A percentile compares a stretch with the other conserved stretches of the same genome.
phyloP scores from a whole-genome alignment of 2,888 invertebrate species.

The Epinotia brunnichana region DNA sequence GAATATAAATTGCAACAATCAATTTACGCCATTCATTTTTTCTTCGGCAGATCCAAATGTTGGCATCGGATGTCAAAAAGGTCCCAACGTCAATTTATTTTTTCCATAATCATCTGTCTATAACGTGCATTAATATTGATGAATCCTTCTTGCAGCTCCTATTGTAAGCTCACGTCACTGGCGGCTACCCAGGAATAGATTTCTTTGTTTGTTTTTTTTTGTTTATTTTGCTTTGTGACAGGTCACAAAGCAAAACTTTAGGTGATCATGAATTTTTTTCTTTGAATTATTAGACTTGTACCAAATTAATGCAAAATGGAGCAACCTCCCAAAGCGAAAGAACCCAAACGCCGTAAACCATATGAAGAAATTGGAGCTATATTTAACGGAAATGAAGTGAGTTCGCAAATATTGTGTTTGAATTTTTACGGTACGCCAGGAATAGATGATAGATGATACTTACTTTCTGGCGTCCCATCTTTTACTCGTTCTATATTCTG shows the following conservation, averaged over 20 bases:
- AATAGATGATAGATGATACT: no score
- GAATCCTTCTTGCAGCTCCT: not conserved
- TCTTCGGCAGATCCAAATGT: not conserved
- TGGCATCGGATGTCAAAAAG: not conserved
- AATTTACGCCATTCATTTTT: conserved; percentile 13
- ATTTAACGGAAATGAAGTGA: conserved; percentile 85
- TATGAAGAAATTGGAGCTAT: conserved; percentile 87
- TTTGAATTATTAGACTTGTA: not conserved
- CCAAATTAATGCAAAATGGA: conserved; percentile 1
- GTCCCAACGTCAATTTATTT: not conserved
- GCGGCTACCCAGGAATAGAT: no score
- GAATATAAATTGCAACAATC: conserved; percentile 1
- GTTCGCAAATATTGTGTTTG: not conserved
- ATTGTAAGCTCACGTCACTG: not conserved
- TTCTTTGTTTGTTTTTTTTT: conserved; percentile 6
- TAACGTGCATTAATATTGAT: not conserved
- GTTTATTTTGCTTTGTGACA: not conserved
- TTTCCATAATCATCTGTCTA: not conserved
- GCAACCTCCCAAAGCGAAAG: not conserved
- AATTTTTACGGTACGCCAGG: not conserved
- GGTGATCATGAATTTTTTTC: conserved; percentile 22
- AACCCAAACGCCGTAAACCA: conserved; percentile 56
- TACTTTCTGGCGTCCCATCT: no score
- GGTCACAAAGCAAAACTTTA: conserved; percentile 36
- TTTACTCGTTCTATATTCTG: no score